Evolutionary conservation across 2,113 vertebrate species (phyloP).

Genomic region (Montifringilla adamsi): DNA sequence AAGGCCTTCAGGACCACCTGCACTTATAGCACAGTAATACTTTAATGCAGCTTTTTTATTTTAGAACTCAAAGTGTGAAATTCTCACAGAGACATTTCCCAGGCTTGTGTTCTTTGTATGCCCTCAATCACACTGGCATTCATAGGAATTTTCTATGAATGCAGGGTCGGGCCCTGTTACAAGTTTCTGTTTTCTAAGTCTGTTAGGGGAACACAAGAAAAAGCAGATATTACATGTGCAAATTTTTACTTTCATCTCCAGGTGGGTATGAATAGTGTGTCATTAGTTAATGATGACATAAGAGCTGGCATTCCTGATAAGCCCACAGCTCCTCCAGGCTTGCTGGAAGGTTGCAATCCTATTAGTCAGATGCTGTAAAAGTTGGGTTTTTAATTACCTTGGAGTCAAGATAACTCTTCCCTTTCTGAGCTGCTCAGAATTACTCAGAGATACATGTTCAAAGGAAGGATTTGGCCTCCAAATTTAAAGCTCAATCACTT

Average conservation of each 20-base stretch:
- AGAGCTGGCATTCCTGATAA: slow-evolving; percentile 27
- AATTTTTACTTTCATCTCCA: slow-evolving; percentile 40
- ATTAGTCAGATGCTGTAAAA: slow-evolving; percentile 27
- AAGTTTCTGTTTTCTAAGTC: slow-evolving; percentile 3
- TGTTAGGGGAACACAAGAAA: background rate
- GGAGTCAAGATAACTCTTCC: background rate
- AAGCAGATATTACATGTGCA: background rate
- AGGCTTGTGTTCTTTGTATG: background rate
- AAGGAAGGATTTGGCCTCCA: background rate
- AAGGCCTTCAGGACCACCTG: background rate
- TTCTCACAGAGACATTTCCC: background rate
- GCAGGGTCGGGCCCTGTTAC: background rate
- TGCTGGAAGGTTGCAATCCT: slow-evolving; percentile 22
- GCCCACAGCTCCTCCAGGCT: background rate
- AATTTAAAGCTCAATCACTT: background rate
- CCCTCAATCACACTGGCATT: background rate
- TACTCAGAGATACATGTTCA: background rate
- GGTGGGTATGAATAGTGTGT: background rate
- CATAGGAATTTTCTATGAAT: background rate
- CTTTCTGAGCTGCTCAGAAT: background rate
- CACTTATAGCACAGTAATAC: background rate
- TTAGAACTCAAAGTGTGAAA: background rate
- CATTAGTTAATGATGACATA: slow-evolving; percentile 39
- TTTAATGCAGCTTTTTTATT: background rate
- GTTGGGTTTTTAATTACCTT: background rate